Evolutionary conservation across 2,797 vertebrate species (phyloP).

Genomic region (Glossophaga mutica): DNA sequence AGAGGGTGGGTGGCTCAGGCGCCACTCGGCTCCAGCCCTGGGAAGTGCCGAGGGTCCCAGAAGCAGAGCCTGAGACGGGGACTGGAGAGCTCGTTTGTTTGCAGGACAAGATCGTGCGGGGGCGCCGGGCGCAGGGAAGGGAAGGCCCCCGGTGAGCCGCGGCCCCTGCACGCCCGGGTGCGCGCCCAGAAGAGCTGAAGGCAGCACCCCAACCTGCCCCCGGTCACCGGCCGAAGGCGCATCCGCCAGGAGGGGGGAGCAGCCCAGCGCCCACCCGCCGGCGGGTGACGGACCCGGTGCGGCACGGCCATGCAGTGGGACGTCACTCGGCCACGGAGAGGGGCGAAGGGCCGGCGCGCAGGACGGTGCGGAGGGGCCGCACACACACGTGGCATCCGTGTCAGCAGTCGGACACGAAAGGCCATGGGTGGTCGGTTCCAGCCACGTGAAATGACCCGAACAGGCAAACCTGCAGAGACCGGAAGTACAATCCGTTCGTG

Average conservation of each 20-base stretch:
- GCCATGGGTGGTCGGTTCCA: too few species aligned
- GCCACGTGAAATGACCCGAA: too few species aligned
- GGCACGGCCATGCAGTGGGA: fast-evolving
- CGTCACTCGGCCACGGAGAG: fast-evolving
- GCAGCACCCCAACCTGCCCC: too few species aligned
- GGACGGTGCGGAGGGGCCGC: too few species aligned
- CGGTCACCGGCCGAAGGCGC: fast-evolving
- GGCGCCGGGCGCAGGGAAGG: fast-evolving
- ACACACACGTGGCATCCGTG: neutral
- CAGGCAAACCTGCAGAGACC: too few species aligned
- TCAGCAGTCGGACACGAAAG: neutral
- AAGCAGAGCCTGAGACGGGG: neutral
- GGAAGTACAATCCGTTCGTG: too few species aligned
- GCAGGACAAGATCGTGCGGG: fast-evolving
- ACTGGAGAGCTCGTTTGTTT: fast-evolving
- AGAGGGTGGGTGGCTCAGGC: fast-evolving
- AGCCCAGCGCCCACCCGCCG: fast-evolving
- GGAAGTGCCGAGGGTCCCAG: neutral
- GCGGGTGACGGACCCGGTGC: fast-evolving
- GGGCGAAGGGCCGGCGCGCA: fast-evolving
- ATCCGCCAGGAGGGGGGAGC: fast-evolving
- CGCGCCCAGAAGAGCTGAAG: fast-evolving
- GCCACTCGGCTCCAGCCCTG: fast-evolving
- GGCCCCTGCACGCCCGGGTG: too few species aligned
- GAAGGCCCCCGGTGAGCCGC: fast-evolving